Conservation (phyloP, 2,113 vertebrate genomes). For the Charina bottae region DNA sequence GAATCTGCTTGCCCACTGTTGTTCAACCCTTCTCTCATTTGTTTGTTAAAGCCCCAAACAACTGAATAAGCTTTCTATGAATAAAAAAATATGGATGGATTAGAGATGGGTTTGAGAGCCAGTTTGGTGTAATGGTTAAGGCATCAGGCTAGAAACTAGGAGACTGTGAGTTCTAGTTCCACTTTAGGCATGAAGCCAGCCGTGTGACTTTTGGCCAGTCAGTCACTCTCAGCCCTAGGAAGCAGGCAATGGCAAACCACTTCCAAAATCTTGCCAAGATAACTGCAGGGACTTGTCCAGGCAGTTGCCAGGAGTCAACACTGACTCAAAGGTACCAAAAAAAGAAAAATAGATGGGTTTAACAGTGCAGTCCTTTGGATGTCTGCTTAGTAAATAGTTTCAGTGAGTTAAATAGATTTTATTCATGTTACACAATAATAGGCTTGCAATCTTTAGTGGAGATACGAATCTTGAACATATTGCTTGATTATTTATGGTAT, state of each 20-base stretch:
- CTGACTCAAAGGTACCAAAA: not conserved
- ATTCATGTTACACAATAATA: not conserved
- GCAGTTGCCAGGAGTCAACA: not conserved
- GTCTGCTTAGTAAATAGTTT: not conserved
- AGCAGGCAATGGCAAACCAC: not conserved
- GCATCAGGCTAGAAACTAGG: not conserved
- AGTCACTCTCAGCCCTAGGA: not conserved
- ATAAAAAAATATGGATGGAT: not conserved
- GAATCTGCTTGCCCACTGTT: too few species aligned
- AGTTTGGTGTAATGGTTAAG: not conserved
- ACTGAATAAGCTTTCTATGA: not conserved
- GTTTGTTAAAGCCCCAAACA: not conserved
- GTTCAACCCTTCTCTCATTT: not conserved
- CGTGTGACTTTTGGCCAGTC: not conserved
- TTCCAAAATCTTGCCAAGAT: not conserved
- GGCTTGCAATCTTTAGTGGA: not conserved
- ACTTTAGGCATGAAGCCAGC: not conserved
- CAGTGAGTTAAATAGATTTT: not conserved
- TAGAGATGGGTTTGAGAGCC: not conserved
- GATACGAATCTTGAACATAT: not conserved
- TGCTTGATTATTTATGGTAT: not conserved
- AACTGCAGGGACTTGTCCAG: not conserved
- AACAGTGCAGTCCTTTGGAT: not conserved
- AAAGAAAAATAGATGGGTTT: not conserved
- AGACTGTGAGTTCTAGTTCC: not conserved